Conservation (phyloP, 2,888 invertebrate species). For the Ferrisia virgata region DNA sequence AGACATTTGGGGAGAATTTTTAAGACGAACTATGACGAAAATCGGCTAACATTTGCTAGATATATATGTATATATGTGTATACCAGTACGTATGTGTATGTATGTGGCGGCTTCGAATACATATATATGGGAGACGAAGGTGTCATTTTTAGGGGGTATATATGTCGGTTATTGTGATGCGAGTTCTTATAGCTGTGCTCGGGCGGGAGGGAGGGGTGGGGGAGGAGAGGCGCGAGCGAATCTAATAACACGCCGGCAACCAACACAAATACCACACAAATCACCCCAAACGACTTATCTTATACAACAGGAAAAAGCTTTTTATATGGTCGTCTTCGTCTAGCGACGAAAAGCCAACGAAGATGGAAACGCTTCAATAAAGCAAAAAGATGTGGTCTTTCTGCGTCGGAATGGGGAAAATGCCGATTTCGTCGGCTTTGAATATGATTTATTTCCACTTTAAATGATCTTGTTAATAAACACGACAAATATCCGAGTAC, state of each 20-base stretch:
- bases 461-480: conserved; percentile 46
- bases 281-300: conserved; percentile 47
- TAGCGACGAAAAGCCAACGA: neutral
- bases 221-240: conserved; percentile 41
- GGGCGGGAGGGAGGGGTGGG: no score
- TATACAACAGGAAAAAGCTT: conserved; percentile 45
- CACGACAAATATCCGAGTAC: conserved; percentile 45
- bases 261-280: conserved; percentile 49
- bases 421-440: conserved; percentile 44
- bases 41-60: neutral
- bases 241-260: conserved; percentile 48
- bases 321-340: conserved; percentile 35
- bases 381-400: conserved; percentile 42
- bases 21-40: neutral
- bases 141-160: conserved; percentile 16
- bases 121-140: neutral
- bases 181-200: neutral
- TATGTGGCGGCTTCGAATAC: no score
- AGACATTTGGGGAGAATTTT: neutral
- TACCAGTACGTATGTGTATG: no score
- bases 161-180: conserved; percentile 13
- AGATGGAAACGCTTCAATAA: conserved; percentile 38
- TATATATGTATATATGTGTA: neutral
- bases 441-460: conserved; percentile 46
- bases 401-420: conserved; percentile 39